These are phyloP conservation scores for Forbesichthys papilliferus DNA, from an alignment of 2,113 vertebrate species.

Conservation along the genomic window DNA sequence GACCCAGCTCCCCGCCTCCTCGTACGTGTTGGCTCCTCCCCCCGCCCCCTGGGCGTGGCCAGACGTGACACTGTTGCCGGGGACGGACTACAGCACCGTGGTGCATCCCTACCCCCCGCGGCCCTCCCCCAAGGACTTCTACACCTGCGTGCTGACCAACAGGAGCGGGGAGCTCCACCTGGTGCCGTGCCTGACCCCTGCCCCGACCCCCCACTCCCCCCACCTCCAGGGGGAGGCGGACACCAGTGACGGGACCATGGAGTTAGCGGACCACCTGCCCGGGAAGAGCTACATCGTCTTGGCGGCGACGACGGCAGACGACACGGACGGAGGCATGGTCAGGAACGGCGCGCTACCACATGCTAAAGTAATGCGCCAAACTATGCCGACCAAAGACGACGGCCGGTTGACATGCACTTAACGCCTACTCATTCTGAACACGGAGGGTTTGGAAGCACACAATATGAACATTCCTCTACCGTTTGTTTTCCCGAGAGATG, in stretches of 20 bases:
- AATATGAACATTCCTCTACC: no score
- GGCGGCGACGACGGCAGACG: neutral
- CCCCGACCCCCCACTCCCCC: neutral
- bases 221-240: no score
- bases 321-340: neutral
- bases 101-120: neutral
- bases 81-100: constrained; percentile 61
- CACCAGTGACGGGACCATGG: no score
- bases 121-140: constrained; percentile 63
- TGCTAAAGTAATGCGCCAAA: neutral
- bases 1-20: neutral
- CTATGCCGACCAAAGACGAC: neutral
- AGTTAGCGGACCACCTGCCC: constrained; percentile 10
- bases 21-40: neutral
- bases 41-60: constrained; percentile 17
- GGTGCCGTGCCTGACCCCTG: constrained; percentile 61
- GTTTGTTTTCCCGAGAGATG: no score
- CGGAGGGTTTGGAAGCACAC: neutral
- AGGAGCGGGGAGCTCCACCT: constrained; percentile 66
- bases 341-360: constrained; percentile 19
- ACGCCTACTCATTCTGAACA: neutral
- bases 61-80: constrained; percentile 31
- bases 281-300: neutral
- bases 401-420: neutral
- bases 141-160: constrained; percentile 73